Base-by-base conservation (phyloP, 2,113 vertebrate genomes). In the Anoura caudifer region DNA sequence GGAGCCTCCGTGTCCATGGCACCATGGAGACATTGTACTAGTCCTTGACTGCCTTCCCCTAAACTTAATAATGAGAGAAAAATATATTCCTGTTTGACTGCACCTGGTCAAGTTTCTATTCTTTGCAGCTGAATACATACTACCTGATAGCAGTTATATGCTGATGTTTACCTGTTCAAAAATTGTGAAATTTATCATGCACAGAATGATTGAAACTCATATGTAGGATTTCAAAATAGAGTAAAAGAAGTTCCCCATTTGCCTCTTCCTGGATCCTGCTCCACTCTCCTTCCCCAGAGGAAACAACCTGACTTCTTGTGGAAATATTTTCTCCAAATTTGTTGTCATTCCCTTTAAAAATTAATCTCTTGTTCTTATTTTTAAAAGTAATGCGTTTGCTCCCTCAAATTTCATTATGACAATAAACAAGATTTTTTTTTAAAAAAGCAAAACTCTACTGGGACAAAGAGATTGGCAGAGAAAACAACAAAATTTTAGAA, bases 401-500 rank as follows among this genome's bases (percentile, higher is more conserved):
- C 59, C 38, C 43, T 4, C 20, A 87, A 47, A 67, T 56, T 79
- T 72, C 54, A 87, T 80, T 84, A 70, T 94, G 54, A 94, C 24
- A 67, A 70, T 43, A 92, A 96, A 83, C 56, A 90, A 19, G 70
- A 79, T 36, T 79, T 92, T 63, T 77, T 67, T 56, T 22, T 50
- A 16, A 52, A 47, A 43, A 82, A 84, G n/a, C 54, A 89, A 92
- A 94, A 76, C 36, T 33, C 43, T 50, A 72, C 26, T 76, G 50
- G 65, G 47, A 72, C 75, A 93, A 87, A 89, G 75, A 93, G 33
- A 63, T 43, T 83, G 63, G 54, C 70, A 87, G 6, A 85, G 50
- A 79, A 96, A 91, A 56, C 31, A 76, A 54, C 24, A 80, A 86
- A 69, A 47, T 80, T 91, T 95, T 86, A 86, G 75, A 82, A 87